These are phyloP conservation scores for Dolomedes plantarius DNA, from an alignment of 2,888 invertebrate species.

Conservation along the genomic window DNA sequence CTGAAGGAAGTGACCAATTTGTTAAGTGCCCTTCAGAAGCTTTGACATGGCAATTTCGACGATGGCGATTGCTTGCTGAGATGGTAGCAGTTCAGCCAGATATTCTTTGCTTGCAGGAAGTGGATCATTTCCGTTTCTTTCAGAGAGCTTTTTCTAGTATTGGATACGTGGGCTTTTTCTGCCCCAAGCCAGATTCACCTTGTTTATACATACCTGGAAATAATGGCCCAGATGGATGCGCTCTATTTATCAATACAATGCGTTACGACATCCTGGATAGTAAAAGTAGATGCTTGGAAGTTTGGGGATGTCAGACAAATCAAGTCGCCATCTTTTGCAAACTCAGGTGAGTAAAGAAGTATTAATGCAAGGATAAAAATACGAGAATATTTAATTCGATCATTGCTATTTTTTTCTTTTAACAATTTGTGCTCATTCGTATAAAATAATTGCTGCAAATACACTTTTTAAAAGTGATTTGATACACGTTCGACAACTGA, in stretches of 20 bases:
- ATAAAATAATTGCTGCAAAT: no score
- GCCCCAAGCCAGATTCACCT: conserved; percentile 87
- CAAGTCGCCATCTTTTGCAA: conserved; percentile 79
- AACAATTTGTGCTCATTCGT: no score
- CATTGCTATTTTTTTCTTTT: no score
- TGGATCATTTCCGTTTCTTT: conserved; percentile 84
- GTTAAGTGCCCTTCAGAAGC: conserved; percentile 84
- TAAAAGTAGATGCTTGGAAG: conserved; percentile 82
- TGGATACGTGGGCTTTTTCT: conserved; percentile 84
- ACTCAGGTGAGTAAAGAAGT: conserved; percentile 53
- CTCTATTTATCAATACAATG: conserved; percentile 83
- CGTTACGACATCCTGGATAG: conserved; percentile 81
- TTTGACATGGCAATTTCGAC: conserved; percentile 83
- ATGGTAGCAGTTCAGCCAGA: conserved; percentile 83
- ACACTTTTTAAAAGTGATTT: no score
- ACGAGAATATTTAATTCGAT: no score
- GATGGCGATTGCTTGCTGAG: conserved; percentile 84
- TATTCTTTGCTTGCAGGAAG: conserved; percentile 82
- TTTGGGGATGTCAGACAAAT: conserved; percentile 85
- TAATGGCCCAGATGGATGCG: conserved; percentile 87
- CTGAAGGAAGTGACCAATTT: conserved; percentile 84
- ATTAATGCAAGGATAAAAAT: no score
- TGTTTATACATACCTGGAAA: conserved; percentile 84
- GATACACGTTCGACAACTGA: no score
- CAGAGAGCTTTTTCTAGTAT: conserved; percentile 81